Evolutionary conservation across 2,888 invertebrate species (phyloP), one percentile per base, ranked within the genome.

Genomic region (Ypsolopha scabrella): DNA sequence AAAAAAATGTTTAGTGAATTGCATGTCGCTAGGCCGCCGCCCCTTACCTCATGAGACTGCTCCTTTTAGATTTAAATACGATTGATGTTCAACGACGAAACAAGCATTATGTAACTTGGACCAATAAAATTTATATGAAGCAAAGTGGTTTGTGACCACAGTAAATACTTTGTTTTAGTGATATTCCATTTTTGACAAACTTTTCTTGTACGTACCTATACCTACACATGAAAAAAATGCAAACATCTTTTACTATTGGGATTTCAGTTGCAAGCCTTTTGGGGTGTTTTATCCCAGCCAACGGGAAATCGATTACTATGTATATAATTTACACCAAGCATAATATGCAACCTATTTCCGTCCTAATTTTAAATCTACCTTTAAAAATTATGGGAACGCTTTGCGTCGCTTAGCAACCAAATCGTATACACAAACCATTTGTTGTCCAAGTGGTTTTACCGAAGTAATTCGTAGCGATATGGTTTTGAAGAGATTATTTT

Each of bases 121-220:
- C 65, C 64, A 80, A 76, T 78, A 79, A 81, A 80, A 59, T 63
- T 62, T 62, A 66, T 68, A 46, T 64, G 61, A 70, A 72, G 77
- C 75, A 80, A 78, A 69, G 75, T 82, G 83, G 79, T 75, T 67
- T 54, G 68, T 63, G 62, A 63, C 75, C 81, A 77, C 75, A 61
- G 60, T 66, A 60, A 35, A 52, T 54, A 43, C 41, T 50, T 59
- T 63, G 52, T 70, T 70, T 74, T 55, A 59, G 59, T 65, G 60
- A 51, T 46, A 41, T 36, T 33, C 8, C 10, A 35, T 33, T 43
- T 7, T 41, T 36, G 39, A 39, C 2, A 24, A 24, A 24, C 24
- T 3, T 24, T 24, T n/a, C n/a, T n/a, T n/a, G n/a, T 24, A 24
- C 24, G 24, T 24, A 24, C 2, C 24, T 24, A 3, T 4, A 24